phyloP scores from a whole-genome alignment of 2,113 vertebrate genomes.

The Recurvirostra avosetta region DNA sequence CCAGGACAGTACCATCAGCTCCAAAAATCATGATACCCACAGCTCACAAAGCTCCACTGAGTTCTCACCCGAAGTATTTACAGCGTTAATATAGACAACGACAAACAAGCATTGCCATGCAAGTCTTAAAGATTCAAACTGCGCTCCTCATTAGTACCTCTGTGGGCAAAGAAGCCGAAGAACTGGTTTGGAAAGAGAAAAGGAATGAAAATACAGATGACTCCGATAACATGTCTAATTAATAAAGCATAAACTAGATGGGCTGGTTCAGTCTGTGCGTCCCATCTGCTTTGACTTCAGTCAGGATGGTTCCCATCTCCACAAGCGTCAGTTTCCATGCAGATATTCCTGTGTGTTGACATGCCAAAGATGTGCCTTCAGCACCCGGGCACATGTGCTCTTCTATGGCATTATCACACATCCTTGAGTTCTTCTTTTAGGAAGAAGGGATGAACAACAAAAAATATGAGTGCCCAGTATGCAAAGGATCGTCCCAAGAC shows the following conservation, averaged over 20 bases:
- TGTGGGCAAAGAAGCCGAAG: conserved; percentile 1
- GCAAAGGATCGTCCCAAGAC: not conserved
- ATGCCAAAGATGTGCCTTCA: not conserved
- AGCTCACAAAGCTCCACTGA: not conserved
- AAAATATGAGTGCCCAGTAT: rapidly evolving
- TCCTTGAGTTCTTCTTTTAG: rapidly evolving
- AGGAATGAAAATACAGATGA: conserved; percentile 40
- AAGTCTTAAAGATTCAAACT: not conserved
- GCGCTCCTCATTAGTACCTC: not conserved
- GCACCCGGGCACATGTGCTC: rapidly evolving
- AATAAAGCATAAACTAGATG: conserved; percentile 24
- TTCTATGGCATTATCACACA: rapidly evolving
- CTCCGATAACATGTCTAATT: conserved; percentile 27
- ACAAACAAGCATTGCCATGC: not conserved
- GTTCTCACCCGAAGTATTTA: not conserved
- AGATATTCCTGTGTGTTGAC: not conserved
- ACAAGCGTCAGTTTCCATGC: not conserved
- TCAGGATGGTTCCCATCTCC: not conserved
- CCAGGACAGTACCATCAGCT: not conserved
- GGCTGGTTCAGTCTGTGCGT: not conserved
- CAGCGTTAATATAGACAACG: rapidly evolving
- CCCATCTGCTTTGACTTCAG: conserved; percentile 23
- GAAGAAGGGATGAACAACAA: not conserved
- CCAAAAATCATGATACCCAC: not conserved
- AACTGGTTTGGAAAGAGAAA: conserved; percentile 57